Conservation (phyloP, 1,140 invertebrate species). For the Lordiphosa clarofinis region DNA sequence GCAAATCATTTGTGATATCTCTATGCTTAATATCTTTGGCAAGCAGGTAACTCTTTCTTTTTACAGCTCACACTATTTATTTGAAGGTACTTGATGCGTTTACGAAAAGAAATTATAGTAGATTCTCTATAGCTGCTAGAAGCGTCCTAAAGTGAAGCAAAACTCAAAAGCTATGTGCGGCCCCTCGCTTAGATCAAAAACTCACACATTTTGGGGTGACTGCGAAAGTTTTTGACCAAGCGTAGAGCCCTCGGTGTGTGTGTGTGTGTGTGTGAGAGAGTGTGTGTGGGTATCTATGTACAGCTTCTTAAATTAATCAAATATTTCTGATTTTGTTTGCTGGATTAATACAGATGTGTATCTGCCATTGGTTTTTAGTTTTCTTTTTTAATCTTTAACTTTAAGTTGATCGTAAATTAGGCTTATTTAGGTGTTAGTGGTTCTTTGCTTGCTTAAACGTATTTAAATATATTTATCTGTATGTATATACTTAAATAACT, state of each 20-base stretch:
- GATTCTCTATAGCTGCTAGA: conserved; percentile 3
- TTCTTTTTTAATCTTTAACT: conserved; percentile 55
- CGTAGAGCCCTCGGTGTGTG: conserved; percentile 12
- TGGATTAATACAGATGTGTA: conserved; percentile 62
- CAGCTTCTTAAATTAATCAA: conserved; percentile 51
- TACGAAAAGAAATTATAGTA: not conserved
- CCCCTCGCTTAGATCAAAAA: conserved; percentile 39
- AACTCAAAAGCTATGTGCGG: conserved; percentile 5
- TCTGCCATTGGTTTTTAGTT: conserved; percentile 31
- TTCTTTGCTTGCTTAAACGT: conserved; percentile 71
- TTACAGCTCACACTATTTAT: conserved; percentile 79
- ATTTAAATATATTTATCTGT: conserved; percentile 42
- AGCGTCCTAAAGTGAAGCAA: not conserved
- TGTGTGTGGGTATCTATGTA: conserved; percentile 37
- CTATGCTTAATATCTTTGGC: conserved; percentile 60
- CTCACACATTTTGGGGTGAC: conserved; percentile 49
- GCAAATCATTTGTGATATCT: conserved; percentile 33
- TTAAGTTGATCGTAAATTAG: conserved; percentile 63
- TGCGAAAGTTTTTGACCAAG: conserved; percentile 36
- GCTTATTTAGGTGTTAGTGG: conserved; percentile 75
- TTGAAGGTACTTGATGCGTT: conserved; percentile 76
- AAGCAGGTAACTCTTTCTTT: conserved; percentile 76
- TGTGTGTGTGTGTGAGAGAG: conserved; percentile 14
- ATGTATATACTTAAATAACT: conserved; percentile 63
- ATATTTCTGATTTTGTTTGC: conserved; percentile 45